Percentiles rank a stretch among this genome's conserved stretches.
Conservation (phyloP, 1,140 invertebrate species). For the Drosophila sp. region DNA sequence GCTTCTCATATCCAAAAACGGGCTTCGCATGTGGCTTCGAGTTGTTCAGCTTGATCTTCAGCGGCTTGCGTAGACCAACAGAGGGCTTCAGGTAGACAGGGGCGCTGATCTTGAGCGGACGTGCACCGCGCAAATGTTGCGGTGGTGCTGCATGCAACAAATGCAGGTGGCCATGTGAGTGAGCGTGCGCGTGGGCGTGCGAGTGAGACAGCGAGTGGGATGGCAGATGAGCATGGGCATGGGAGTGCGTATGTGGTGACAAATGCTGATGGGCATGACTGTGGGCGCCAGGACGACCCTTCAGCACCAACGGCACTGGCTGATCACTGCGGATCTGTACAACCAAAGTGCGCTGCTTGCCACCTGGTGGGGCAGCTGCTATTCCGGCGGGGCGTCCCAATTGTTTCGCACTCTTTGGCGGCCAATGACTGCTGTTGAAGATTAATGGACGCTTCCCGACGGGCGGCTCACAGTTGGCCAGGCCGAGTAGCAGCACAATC, state of each 20-base stretch:
- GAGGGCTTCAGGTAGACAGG: conserved; percentile 68
- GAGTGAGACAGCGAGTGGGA: conserved; percentile 33
- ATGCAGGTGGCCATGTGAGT: conserved; percentile 48
- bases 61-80: conserved; percentile 59
- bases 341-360: conserved; percentile 72
- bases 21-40: conserved; percentile 69
- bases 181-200: conserved; percentile 44
- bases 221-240: conserved; percentile 41
- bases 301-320: conserved; percentile 72
- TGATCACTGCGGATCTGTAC: conserved; percentile 83
- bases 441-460: conserved; percentile 58
- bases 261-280: conserved; percentile 55
- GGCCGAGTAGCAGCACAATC: conserved; percentile 47
- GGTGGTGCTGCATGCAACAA: conserved; percentile 48
- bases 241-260: conserved; percentile 18
- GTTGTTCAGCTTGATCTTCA: conserved; percentile 76
- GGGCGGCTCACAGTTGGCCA: conserved; percentile 61
- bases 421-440: conserved; percentile 59
- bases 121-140: conserved; percentile 49
- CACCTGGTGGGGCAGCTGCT: conserved; percentile 7
- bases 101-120: conserved; percentile 64
- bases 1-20: conserved; percentile 73
- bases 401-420: conserved; percentile 68
- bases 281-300: conserved; percentile 62
- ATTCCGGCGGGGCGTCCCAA: conserved; percentile 25